These are phyloP conservation scores for Leptobrachium leishanense DNA, from an alignment of 2,113 vertebrate species.

Conservation along the genomic window DNA sequence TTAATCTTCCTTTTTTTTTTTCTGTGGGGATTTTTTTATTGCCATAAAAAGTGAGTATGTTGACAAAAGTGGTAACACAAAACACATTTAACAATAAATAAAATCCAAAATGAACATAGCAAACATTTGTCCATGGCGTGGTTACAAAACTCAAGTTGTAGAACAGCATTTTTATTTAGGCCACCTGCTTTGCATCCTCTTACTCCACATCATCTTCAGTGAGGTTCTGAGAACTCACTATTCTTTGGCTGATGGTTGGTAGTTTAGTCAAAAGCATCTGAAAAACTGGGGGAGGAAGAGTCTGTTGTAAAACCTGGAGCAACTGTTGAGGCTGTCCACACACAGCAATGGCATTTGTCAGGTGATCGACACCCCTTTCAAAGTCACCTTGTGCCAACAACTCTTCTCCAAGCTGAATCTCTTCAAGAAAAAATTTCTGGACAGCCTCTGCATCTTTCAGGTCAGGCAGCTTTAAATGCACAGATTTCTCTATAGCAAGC, in stretches of 20 bases:
- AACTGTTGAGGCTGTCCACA: slow-evolving; percentile 96
- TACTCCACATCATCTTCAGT: slow-evolving; percentile 45
- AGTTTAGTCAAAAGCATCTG: slow-evolving; percentile 98
- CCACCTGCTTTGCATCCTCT: background rate
- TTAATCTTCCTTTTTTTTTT: too few species aligned
- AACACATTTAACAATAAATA: too few species aligned
- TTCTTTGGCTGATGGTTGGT: slow-evolving; percentile 88
- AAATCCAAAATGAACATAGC: too few species aligned
- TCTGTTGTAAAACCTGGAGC: slow-evolving; percentile 93
- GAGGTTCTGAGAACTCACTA: slow-evolving; percentile 33
- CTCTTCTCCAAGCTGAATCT: slow-evolving; percentile 96
- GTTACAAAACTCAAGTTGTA: too few species aligned
- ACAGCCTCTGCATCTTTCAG: slow-evolving; percentile 94
- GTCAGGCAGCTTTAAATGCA: slow-evolving; percentile 87
- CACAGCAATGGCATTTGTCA: slow-evolving; percentile 96
- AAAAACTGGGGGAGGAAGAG: slow-evolving; percentile 93
- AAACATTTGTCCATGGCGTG: too few species aligned
- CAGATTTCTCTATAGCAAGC: too few species aligned
- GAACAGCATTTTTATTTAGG: too few species aligned
- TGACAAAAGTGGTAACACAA: too few species aligned
- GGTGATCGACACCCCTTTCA: slow-evolving; percentile 94
- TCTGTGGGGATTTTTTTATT: too few species aligned
- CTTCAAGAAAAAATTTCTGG: slow-evolving; percentile 97
- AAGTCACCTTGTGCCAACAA: slow-evolving; percentile 95
- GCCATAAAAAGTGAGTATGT: too few species aligned